Base-by-base conservation (phyloP, 2,888 invertebrate genomes). In the Ophion ventricosus region DNA sequence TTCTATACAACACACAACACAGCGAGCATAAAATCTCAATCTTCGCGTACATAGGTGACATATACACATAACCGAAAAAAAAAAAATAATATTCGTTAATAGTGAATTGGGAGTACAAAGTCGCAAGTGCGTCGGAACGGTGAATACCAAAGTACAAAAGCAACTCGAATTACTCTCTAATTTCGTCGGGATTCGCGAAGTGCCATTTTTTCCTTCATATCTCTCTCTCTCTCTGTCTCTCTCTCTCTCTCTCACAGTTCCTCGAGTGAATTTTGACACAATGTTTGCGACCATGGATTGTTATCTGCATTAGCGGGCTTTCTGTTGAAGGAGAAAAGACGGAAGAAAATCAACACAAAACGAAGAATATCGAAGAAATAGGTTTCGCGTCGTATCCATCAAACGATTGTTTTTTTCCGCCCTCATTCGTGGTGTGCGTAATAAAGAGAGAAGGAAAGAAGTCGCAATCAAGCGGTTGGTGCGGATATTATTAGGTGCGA, bases 281-380 rank as follows among this genome's bases (percentile, higher is more conserved):
- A 92, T 92, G 92, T 91, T 89, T 85, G 89, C 89, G 89, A 90
- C 90, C 88, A 92, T 92, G 92, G 92, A 92, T 92, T 92, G 91
- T 92, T 90, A 90, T 90, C 89, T 88, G 86, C 91, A 92, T 88
- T 92, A 92, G 90, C 91, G 90, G 89, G 88, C 69, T 49, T 74
- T 82, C 63, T 82, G 56, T 70, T 14, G 43, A 54, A 59, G 59
- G 66, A 77, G 70, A 2, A 56, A 74, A 40, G 23, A 75, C 1
- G 49, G 43, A 35, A 54, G 64, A 17, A 78, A 25, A 63, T 26
- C 10, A 59, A 67, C 25, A 66, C 54, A 43, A 56, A 26, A 40
- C 1, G 29, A 35, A 72, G 14, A 35, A 63, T 35, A 26, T 35
- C 29, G 26, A 10, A 54, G 5, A n/a, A 26, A 69, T 29, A 54